Conservation (phyloP, 1,140 invertebrate species). For the Aphelenchoides besseyi region DNA sequence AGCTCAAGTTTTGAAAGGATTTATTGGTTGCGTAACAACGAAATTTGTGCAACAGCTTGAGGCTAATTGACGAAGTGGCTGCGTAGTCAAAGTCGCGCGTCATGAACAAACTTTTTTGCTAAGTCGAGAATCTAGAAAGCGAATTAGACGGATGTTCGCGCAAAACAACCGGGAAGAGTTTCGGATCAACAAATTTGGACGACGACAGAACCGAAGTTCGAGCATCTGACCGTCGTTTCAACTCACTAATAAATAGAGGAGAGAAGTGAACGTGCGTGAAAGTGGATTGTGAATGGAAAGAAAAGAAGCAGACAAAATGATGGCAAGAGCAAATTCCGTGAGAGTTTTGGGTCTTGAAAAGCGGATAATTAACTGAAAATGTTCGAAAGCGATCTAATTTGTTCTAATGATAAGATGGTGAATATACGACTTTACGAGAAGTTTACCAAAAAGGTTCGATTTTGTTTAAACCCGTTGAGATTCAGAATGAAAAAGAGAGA, state of each 20-base stretch:
- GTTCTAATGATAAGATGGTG: not conserved
- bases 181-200: too few relatives aligned
- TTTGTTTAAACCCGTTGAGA: conserved; percentile 3
- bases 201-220: too few relatives aligned
- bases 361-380: not conserved
- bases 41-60: too few relatives aligned
- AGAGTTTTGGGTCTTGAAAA: not conserved
- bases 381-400: not conserved
- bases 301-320: not conserved
- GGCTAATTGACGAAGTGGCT: too few relatives aligned
- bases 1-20: too few relatives aligned
- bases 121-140: too few relatives aligned
- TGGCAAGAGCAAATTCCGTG: not conserved
- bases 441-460: not conserved
- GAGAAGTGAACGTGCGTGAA: conserved; percentile 20
- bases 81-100: too few relatives aligned
- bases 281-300: conserved; percentile 12
- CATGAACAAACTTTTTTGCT: too few relatives aligned
- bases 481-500: not conserved
- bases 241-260: conserved; percentile 4
- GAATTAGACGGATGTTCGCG: too few relatives aligned
- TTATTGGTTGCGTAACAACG: too few relatives aligned
- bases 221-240: too few relatives aligned
- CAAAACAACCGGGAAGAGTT: too few relatives aligned
- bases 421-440: not conserved